Conservation (phyloP, 2,888 invertebrate genomes). For the Xestobium rufovillosum region DNA sequence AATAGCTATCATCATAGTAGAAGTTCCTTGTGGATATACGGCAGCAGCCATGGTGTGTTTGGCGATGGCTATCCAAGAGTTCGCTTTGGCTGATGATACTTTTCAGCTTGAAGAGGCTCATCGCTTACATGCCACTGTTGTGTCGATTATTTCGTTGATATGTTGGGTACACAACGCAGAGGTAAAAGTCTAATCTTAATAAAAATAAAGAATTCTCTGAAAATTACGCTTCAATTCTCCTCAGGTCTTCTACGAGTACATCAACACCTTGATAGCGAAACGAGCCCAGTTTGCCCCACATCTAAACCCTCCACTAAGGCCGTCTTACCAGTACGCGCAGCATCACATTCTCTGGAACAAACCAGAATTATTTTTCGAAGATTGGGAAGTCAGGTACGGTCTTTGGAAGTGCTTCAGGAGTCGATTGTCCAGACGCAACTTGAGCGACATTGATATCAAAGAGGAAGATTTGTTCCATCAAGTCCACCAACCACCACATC, state of each 20-base stretch:
- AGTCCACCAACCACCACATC: too few relatives aligned
- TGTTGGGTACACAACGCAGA: conserved; percentile 56
- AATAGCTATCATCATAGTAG: conserved; percentile 49
- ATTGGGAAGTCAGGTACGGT: conserved; percentile 58
- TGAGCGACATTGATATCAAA: too few relatives aligned
- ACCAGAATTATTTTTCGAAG: conserved; percentile 55
- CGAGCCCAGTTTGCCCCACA: conserved; percentile 56
- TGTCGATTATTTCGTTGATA: conserved; percentile 53
- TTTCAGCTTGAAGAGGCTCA: conserved; percentile 39
- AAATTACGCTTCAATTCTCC: too few relatives aligned
- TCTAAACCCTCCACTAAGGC: conserved; percentile 53
- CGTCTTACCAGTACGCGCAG: conserved; percentile 47
- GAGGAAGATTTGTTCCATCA: too few relatives aligned
- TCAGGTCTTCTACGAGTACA: conserved; percentile 49
- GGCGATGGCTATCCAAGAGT: conserved; percentile 55
- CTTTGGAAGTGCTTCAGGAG: conserved; percentile 53
- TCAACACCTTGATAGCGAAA: conserved; percentile 49
- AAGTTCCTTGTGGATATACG: conserved; percentile 55
- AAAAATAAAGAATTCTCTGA: too few relatives aligned
- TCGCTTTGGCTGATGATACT: conserved; percentile 41
- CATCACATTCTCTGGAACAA: conserved; percentile 55
- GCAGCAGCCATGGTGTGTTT: conserved; percentile 52
- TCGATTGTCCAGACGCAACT: too few relatives aligned
- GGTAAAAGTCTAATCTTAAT: conserved; percentile 24
- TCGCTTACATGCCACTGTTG: conserved; percentile 53